Percentiles rank a stretch among this genome's conserved stretches.
phyloP scores from a whole-genome alignment of 2,797 vertebrate genomes.

The Manis javanica region DNA sequence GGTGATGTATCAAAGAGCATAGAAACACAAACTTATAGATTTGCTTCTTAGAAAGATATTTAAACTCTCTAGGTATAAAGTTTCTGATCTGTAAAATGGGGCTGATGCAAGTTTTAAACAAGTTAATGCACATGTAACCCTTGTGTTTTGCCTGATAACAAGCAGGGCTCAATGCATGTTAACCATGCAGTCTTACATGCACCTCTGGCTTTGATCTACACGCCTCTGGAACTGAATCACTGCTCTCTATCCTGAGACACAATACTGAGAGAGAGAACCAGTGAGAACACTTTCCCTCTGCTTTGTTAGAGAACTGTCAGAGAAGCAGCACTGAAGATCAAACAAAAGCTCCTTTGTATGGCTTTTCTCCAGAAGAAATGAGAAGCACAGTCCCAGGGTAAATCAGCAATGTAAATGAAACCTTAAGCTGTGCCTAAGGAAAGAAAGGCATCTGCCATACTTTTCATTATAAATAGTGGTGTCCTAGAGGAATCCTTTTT shows the following conservation, averaged over 20 bases:
- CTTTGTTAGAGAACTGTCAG: neutral
- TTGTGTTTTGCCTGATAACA: neutral
- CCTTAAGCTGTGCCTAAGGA: neutral
- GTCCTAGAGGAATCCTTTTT: neutral
- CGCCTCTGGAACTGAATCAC: neutral
- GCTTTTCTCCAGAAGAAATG: slow-evolving; percentile 47
- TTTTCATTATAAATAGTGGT: neutral
- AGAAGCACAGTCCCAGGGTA: slow-evolving; percentile 48
- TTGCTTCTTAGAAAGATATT: neutral
- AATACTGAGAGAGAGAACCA: neutral
- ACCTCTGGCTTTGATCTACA: neutral
- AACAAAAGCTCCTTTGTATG: neutral
- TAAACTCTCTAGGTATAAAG: neutral
- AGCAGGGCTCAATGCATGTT: neutral
- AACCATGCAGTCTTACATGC: neutral
- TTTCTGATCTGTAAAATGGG: neutral
- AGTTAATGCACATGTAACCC: neutral
- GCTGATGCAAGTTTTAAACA: neutral
- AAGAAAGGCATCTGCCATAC: neutral
- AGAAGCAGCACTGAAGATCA: neutral
- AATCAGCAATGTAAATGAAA: slow-evolving; percentile 7
- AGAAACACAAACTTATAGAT: neutral
- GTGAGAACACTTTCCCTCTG: neutral
- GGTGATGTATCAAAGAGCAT: neutral
- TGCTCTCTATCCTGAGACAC: neutral